phyloP scores from a whole-genome alignment of 2,888 invertebrate genomes.

The Leptodirus hochenwartii region DNA sequence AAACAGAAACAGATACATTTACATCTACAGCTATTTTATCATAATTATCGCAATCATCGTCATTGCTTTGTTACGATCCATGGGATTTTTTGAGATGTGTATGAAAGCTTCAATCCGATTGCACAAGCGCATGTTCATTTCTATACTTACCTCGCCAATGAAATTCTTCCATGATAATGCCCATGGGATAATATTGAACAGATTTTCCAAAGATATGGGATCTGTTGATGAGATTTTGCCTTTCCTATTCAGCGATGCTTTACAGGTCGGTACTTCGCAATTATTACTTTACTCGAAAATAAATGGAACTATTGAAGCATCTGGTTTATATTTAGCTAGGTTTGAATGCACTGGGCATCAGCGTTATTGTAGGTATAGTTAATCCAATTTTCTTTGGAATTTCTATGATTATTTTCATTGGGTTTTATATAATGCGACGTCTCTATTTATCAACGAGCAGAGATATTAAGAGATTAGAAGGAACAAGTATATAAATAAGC shows the following conservation, averaged over 20 bases:
- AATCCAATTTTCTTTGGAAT: slow-evolving; percentile 53
- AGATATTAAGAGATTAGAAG: slow-evolving; percentile 41
- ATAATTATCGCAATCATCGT: slow-evolving; percentile 25
- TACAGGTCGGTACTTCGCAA: slow-evolving; percentile 10
- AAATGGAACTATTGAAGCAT: slow-evolving; percentile 2
- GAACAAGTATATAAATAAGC: slow-evolving; percentile 32
- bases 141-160: slow-evolving; percentile 43
- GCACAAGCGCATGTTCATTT: slow-evolving; percentile 34
- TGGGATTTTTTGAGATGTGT: slow-evolving; percentile 32
- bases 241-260: slow-evolving; percentile 9
- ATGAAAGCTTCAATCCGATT: slow-evolving; percentile 34
- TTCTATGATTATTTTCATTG: slow-evolving; percentile 38
- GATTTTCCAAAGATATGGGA: slow-evolving; percentile 56
- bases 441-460: slow-evolving; percentile 58
- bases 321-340: slow-evolving; percentile 36
- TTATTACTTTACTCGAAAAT: slow-evolving; percentile 2
- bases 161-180: slow-evolving; percentile 53
- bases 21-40: slow-evolving; percentile 22
- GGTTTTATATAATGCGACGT: slow-evolving; percentile 46
- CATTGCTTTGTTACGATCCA: slow-evolving; percentile 28
- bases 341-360: slow-evolving; percentile 45
- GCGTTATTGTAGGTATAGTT: slow-evolving; percentile 50
- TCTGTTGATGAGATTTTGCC: slow-evolving; percentile 29
- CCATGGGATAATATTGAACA: slow-evolving; percentile 42
- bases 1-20: slow-evolving; percentile 14